Base-by-base conservation (phyloP, 2,797 vertebrate genomes). In the Tolypeutes matacus region DNA sequence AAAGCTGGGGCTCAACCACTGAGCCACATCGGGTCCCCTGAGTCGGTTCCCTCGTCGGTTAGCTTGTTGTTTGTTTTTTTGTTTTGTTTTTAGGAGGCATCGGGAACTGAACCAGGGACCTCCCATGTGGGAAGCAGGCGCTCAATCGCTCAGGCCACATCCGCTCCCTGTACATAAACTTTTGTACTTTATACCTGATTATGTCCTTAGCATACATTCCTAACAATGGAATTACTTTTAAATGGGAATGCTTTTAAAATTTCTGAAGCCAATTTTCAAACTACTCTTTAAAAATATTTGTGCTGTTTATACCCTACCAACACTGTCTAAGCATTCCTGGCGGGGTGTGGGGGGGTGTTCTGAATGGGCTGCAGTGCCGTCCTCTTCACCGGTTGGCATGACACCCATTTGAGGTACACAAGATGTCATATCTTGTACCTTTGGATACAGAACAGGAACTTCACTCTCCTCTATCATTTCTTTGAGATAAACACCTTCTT, bases 271-370 rank as follows among this genome's bases (percentile, higher is more conserved):
- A 82, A 70, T 39, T 73, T 95, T 60, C 62, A 94, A 67, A 81
- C 34, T 89, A 56, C 49, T 82, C 39, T 94, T 89, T 85, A 21
- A 92, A 81, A 75, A 86, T 46, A 31, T 70, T n/a, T 91, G 46
- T 51, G 56, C 29, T 56, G 3, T 93, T 42, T 39, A 36, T 13
- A 53, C 7, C 14, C 17, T 14, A 51, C 29, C 56, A 62, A 56
- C 27, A 60, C 51, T 7, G 8, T 36, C 7, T 65, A n/a, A 31
- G 13, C 14, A 34, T 25, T 81, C 67, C 72, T 17, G 17, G 39
- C 39, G 7, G 82, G 60, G 53, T 15, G 3, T 39, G 39, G 39
- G 39, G 46, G 86, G 27, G 34, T 7, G 2, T 17, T 56, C 21
- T 27, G 25, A 46, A 67, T 36, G 36, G 18, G 9, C 53, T 10